Base-by-base conservation (phyloP, 2,113 vertebrate species). In the Protobothrops mucrosquamatus region DNA sequence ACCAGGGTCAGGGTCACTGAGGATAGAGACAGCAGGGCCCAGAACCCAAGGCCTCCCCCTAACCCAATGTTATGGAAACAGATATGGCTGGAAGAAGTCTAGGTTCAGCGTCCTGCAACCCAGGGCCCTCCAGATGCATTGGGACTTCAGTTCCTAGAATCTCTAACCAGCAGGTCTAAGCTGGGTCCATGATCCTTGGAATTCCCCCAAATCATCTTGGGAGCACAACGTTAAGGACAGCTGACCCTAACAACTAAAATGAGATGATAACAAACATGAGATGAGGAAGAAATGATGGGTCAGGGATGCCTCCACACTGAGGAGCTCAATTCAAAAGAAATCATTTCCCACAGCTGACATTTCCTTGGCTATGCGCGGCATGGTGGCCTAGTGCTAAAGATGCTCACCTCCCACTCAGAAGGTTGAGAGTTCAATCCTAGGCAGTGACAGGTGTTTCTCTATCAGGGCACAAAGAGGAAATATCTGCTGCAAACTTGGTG, bases 1-100 rank as follows among this genome's bases (percentile, higher is more conserved):
- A 87, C 23, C 95, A 96, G 74, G 64, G 26, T 90, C 2, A 86
- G 93, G 57, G 92, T 96, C 94, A 95, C 8, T 0, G 0, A 0
- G 2, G 88, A 56, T 20, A 20, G 4, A 57, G 22, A 0, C 9
- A 23, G 6, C 1, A 1, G 55, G 46, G 1, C 18, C n/a, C 43
- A 10, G 6, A 23, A 43, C 11, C 8, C 1, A 0, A 3, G 1
- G 7, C 20, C 24, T 15, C 39, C 14, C 14, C 90, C 90, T 34
- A 29, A 9, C 61, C 43, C 46, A 61, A 0, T 2, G 12, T 18
- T 52, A 39, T 24, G 43, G n/a, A 89, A 26, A 74, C 74, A 87
- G 86, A 92, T 20, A 69, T 24, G 90, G 6, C 14, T 6, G 95
- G 9, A 24, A 20, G 0, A 14, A n/a, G 7, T 55, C 4, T 7